phyloP scores from a whole-genome alignment of 2,888 invertebrate genomes.

The Cremastinae sp. region DNA sequence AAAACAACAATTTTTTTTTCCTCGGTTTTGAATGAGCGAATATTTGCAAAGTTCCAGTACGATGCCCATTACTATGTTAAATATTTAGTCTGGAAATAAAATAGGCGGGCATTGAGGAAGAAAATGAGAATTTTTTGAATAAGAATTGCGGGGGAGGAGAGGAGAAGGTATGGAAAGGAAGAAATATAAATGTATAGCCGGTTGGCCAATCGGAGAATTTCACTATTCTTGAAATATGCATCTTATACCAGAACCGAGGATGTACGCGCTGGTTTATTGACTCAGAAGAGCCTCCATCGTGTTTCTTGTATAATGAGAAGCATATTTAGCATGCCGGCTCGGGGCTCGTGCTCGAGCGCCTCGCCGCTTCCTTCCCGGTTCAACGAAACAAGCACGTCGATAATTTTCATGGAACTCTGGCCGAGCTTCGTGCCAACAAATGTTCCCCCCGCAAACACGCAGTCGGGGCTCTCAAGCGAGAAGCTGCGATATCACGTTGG shows the following conservation, averaged over 20 bases:
- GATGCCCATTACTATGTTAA: too few relatives aligned
- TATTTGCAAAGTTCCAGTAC: too few relatives aligned
- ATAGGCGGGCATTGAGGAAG: too few relatives aligned
- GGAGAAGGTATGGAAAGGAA: too few relatives aligned
- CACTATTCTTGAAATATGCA: constrained; percentile 7
- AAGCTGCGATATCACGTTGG: constrained; percentile 13
- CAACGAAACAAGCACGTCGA: constrained; percentile 33
- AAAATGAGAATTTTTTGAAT: too few relatives aligned
- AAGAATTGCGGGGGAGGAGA: too few relatives aligned
- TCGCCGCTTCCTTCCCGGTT: background rate
- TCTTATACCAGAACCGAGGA: constrained; percentile 2
- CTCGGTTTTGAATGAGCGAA: too few relatives aligned
- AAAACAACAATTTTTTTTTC: too few relatives aligned
- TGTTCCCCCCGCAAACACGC: background rate
- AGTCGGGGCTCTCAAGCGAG: constrained; percentile 2
- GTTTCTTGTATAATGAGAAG: constrained; percentile 48
- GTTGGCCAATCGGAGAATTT: too few relatives aligned
- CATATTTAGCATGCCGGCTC: constrained; percentile 38
- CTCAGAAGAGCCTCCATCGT: constrained; percentile 18
- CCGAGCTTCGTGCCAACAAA: constrained; percentile 16
- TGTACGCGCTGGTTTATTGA: constrained; percentile 21
- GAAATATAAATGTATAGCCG: too few relatives aligned
- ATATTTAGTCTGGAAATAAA: too few relatives aligned
- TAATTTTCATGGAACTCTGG: constrained; percentile 37
- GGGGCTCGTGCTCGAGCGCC: background rate